Base-by-base conservation (phyloP, 2,797 vertebrate genomes). In the Poeciliopsis gracilis region DNA sequence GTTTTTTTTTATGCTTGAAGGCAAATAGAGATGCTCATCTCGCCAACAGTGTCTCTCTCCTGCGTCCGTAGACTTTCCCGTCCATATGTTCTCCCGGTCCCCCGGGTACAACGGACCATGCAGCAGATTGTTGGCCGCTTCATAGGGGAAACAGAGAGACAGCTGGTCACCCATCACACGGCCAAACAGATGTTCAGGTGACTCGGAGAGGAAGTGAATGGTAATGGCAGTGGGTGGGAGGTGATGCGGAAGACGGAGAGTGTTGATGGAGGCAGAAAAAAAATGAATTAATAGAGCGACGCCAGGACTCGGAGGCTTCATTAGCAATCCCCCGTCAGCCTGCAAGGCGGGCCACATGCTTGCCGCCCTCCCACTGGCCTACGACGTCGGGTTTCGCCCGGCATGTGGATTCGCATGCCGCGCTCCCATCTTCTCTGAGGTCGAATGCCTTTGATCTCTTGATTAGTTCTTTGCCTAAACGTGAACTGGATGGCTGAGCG, bases 161-260 rank as follows among this genome's bases (percentile, higher is more conserved):
- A 94, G 93, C 92, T 94, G 93, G 92, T 87, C 90, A 87, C 82
- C 92, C 86, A 91, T 94, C 93, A 93, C 91, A 84, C 88, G 77
- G 88, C 90, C 91, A 90, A 90, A 77, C 93, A 95, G 92, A 94
- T 94, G 93, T 93, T 91, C 90, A 91, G 91, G 92, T 93, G 91
- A 91, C 91, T 93, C 18, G 59, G 74, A 84, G 87, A 89, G 78
- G 84, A 84, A 86, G 82, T 67, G 86, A 90, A 81, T 73, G 63
- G 77, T 81, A 76, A 81, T 43, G 46, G 75, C 55, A 25, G 61
- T 70, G 72, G 61, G 78, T 49, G 72, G 28, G 78, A 79, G 82
- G 84, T 67, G 81, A 73, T 80, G 73, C 74, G 49, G 76, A 83
- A 82, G 76, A 77, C 78, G 67, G 25, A 15, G 79, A 75, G 41